Percentiles rank a stretch among this genome's conserved stretches.
These are phyloP conservation scores for Asarcornis scutulata DNA, from an alignment of 2,113 vertebrate genomes.

Conservation along the genomic window DNA sequence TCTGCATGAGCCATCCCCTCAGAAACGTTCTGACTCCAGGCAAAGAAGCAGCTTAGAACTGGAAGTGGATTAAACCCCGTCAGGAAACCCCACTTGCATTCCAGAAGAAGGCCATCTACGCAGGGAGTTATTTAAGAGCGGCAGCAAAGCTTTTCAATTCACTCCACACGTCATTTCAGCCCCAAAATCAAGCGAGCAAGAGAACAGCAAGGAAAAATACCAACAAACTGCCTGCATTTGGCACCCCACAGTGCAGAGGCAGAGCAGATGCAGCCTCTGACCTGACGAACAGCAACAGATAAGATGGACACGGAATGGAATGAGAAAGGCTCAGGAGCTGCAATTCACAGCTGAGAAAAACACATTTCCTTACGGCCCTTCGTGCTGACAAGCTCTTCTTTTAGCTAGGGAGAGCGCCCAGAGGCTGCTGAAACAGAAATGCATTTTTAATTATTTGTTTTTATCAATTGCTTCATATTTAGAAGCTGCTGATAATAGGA, in stretches of 20 bases:
- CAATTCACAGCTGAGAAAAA: neutral
- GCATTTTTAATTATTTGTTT: conserved; percentile 26
- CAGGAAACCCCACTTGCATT: neutral
- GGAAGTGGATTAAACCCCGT: neutral
- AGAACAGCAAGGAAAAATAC: conserved; percentile 1
- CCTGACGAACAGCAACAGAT: neutral
- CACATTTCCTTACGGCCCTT: neutral
- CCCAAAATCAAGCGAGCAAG: neutral
- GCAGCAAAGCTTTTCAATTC: neutral
- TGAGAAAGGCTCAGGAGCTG: neutral
- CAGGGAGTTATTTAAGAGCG: conserved; percentile 20
- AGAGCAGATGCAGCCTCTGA: conserved; percentile 4
- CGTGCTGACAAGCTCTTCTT: neutral
- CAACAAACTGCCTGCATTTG: conserved; percentile 22
- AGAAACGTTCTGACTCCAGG: neutral
- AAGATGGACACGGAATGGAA: neutral
- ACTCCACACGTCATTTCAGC: neutral
- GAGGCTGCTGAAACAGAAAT: neutral
- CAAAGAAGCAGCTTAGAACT: neutral
- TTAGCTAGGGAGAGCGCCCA: neutral
- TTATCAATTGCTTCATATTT: neutral
- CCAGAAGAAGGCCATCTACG: neutral
- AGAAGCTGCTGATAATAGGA: neutral
- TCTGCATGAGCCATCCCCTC: neutral
- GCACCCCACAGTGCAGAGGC: neutral